Percentiles rank a stretch among this genome's conserved stretches.
Evolutionary conservation across 2,113 vertebrate genomes (phyloP).

Genomic region (Nyctibius bracteatus): DNA sequence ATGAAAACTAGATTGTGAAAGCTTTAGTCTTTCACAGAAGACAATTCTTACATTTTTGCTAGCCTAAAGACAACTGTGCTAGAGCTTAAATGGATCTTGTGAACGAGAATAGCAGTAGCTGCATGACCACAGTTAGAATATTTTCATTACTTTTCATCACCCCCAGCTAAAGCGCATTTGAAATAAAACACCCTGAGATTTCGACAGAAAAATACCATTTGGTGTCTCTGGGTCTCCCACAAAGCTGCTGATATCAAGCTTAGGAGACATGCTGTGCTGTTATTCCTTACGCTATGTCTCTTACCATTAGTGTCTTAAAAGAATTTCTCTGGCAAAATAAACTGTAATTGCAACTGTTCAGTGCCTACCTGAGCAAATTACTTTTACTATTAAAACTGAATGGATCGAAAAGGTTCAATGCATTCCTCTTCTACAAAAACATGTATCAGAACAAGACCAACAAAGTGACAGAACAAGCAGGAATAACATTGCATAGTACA

Average conservation of each 20-base stretch:
- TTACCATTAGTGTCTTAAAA: constrained; percentile 34
- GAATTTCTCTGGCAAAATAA: constrained; percentile 30
- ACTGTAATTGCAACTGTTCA: constrained; percentile 36
- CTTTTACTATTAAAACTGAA: constrained; percentile 41
- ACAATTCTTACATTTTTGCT: not conserved
- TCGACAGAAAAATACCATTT: not conserved
- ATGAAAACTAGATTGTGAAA: not conserved
- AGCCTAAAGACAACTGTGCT: not conserved
- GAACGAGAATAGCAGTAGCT: not conserved
- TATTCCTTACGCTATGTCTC: constrained; percentile 10
- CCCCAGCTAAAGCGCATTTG: not conserved
- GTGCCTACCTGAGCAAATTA: constrained; percentile 55
- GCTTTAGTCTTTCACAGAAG: not conserved
- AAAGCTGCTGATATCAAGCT: not conserved
- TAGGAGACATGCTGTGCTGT: constrained; percentile 13
- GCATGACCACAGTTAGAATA: not conserved
- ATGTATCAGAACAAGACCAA: not conserved
- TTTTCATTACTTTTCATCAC: constrained; percentile 14
- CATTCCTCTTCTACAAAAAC: not conserved
- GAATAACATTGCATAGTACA: not conserved
- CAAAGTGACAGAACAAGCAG: not conserved
- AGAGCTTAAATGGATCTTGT: not conserved
- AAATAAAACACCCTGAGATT: not conserved
- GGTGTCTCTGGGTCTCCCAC: not conserved
- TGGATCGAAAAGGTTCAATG: not conserved